phyloP scores from a whole-genome alignment of 2,888 invertebrate genomes.

The Pantelozetes paolii region DNA sequence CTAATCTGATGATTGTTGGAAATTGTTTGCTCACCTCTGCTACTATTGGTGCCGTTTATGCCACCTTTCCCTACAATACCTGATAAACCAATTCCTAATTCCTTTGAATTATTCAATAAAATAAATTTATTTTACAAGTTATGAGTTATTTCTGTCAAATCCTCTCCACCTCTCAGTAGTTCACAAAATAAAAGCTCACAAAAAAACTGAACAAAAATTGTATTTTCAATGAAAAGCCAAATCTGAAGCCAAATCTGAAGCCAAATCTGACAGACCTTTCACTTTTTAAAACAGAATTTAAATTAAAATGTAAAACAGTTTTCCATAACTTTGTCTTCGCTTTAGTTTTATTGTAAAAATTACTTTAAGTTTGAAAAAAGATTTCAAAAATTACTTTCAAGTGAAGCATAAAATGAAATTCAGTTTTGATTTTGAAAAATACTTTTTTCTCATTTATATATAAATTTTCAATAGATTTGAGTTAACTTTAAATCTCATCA shows the following conservation, averaged over 20 bases:
- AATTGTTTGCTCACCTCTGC: not conserved
- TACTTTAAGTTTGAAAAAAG: not conserved
- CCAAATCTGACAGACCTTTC: conserved; percentile 26
- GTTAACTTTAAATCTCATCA: conserved; percentile 33
- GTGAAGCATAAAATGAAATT: not conserved
- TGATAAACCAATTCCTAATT: conserved; percentile 13
- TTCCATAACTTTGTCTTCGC: not conserved
- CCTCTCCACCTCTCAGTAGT: too few species aligned
- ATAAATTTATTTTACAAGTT: conserved; percentile 30
- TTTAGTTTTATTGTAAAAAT: not conserved
- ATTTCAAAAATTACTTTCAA: conserved; percentile 24
- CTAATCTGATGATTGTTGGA: not conserved
- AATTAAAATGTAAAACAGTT: conserved; percentile 36
- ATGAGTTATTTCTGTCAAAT: conserved; percentile 36
- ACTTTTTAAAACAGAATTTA: conserved; percentile 28
- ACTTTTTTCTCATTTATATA: conserved; percentile 31
- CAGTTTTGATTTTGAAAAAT: conserved; percentile 22
- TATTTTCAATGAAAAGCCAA: too few species aligned
- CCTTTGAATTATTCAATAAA: conserved; percentile 36
- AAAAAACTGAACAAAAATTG: conserved; percentile 14
- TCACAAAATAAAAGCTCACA: not conserved
- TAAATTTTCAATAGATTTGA: conserved; percentile 20
- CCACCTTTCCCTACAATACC: conserved; percentile 9
- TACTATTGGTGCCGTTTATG: not conserved
- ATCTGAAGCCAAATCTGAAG: too few species aligned